Evolutionary conservation across 2,797 vertebrate species (phyloP), one percentile per base, ranked within the genome.

Genomic region (Phaenicophaeus curvirostris): DNA sequence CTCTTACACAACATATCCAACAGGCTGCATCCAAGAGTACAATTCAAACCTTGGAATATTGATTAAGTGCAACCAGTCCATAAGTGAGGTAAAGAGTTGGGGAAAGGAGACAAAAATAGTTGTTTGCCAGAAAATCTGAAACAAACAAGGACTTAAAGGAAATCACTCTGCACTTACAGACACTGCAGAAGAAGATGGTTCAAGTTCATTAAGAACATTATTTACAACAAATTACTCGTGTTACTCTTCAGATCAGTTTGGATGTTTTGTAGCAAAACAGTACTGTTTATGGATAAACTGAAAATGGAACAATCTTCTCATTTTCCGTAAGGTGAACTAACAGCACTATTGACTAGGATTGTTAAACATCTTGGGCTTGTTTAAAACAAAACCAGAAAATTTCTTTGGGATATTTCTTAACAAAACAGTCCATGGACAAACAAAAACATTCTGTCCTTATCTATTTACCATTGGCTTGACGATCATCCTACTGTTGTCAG

Each of bases 171-270:
- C 72, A 61, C 59, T 91, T 83, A 76, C 35, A 92, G 73, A 91
- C 35, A 46, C 50, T 79, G 63, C 65, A 91, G 79, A 94, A 50
- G 71, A 96, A 90, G 65, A 89, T 1, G 0, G 67, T 80, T 92
- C 61, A 69, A 76, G 57, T 87, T 95, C 83, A 93, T 91, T 90
- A 89, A 77, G 59, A 95, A 93, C 67, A 80, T 51, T 72, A 82
- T 80, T 76, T 87, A 74, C 51, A 89, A 89, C 62, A 81, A 93
- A 85, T 94, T 88, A 85, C 90, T 88, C 72, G 90, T 54, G 82
- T 88, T 90, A 77, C 53, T 93, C 37, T 68, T 69, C 39, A 79
- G 61, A 85, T 78, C 65, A 65, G 61, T 59, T 84, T 30, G 46
- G 65, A 39, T 84, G 62, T 86, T 92, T 85, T 72, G 54, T 28